phyloP scores from a whole-genome alignment of 2,113 vertebrate genomes.

The Chionis minor region DNA sequence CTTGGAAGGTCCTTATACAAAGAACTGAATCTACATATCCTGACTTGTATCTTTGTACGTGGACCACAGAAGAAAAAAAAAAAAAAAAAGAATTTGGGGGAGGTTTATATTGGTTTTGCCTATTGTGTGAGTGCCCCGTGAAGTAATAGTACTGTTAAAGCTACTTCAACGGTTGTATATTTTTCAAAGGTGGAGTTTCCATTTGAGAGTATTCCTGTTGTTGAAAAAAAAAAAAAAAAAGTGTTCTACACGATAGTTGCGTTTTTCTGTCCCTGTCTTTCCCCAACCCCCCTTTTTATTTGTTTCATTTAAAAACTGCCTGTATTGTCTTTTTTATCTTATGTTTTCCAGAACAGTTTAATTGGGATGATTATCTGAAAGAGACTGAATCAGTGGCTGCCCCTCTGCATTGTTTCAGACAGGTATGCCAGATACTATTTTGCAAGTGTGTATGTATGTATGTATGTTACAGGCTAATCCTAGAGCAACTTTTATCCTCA shows the following conservation, averaged over 20 bases:
- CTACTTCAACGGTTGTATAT: background rate
- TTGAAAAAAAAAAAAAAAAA: background rate
- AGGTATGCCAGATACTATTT: constrained; percentile 76
- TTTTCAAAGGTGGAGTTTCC: background rate
- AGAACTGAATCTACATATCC: background rate
- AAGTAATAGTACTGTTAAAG: background rate
- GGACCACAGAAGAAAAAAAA: background rate
- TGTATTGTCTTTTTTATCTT: background rate
- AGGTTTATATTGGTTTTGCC: background rate
- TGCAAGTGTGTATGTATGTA: background rate
- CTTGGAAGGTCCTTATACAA: background rate
- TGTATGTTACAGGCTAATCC: background rate
- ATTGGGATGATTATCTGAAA: constrained; percentile 92
- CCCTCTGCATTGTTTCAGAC: constrained; percentile 88
- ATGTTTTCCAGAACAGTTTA: constrained; percentile 82
- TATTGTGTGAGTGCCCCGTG: background rate
- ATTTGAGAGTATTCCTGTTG: background rate
- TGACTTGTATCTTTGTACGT: background rate
- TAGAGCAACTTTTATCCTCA: background rate
- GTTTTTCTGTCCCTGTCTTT: background rate
- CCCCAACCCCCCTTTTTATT: background rate
- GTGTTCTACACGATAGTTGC: background rate
- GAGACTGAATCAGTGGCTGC: constrained; percentile 86
- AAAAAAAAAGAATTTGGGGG: background rate
- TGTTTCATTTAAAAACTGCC: background rate